Conservation (phyloP, 2,797 vertebrate species). For the Danio tinwini region DNA sequence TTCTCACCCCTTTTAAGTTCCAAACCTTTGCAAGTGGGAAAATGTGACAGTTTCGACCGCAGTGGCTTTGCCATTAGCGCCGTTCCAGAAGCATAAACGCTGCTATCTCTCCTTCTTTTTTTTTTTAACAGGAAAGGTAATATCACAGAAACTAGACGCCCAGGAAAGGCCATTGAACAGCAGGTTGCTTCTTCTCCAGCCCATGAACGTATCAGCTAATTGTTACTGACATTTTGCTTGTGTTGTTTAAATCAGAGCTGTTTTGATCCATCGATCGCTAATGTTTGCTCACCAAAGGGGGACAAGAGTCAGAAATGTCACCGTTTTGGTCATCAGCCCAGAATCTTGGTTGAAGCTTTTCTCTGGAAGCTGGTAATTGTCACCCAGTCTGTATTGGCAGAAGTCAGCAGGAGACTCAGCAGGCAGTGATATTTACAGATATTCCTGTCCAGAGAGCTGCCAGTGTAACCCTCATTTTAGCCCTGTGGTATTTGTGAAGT, state of each 20-base stretch:
- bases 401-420: conserved; percentile 62
- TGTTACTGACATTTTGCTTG: conserved; percentile 81
- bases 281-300: conserved; percentile 69
- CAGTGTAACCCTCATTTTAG: conserved; percentile 38
- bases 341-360: conserved; percentile 64
- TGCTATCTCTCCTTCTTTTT: conserved; percentile 3
- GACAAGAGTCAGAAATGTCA: conserved; percentile 72
- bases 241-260: conserved; percentile 74
- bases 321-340: conserved; percentile 63
- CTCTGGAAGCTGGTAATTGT: conserved; percentile 67
- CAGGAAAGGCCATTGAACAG: conserved; percentile 78
- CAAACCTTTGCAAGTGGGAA: conserved; percentile 39
- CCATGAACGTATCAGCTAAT: conserved; percentile 74
- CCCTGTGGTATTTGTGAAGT: conserved; percentile 48
- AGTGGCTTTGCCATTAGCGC: conserved; percentile 15
- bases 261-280: conserved; percentile 71
- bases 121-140: conserved; percentile 44
- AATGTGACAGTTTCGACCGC: conserved; percentile 37
- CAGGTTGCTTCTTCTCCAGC: conserved; percentile 71
- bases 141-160: conserved; percentile 25
- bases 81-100: background rate
- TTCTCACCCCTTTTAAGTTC: conserved; percentile 28
- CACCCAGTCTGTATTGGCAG: conserved; percentile 65
- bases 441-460: conserved; percentile 24
- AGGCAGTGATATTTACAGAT: conserved; percentile 58